Percentiles rank a stretch among this genome's conserved stretches.
These are phyloP conservation scores for Stictonetta naevosa DNA, from an alignment of 2,113 vertebrate genomes.

Conservation along the genomic window DNA sequence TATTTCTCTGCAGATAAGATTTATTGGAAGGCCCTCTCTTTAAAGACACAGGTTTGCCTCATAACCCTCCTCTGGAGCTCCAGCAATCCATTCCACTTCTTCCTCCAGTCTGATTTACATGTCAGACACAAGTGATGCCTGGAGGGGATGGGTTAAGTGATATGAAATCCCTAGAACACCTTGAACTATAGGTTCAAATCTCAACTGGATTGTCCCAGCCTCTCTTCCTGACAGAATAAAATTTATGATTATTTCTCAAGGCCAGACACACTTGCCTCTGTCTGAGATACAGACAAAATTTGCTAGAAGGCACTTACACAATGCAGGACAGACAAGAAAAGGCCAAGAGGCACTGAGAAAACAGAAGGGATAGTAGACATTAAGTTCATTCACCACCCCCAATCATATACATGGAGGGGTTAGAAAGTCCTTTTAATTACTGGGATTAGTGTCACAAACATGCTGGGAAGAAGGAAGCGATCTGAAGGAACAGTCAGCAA, in stretches of 20 bases:
- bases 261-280: slow-evolving; percentile 1
- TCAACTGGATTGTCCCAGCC: neutral
- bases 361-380: neutral
- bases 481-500: neutral
- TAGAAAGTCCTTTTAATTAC: slow-evolving; percentile 3
- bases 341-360: slow-evolving; percentile 41
- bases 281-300: slow-evolving; percentile 18
- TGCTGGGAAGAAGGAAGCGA: neutral
- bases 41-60: slow-evolving; percentile 26
- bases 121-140: slow-evolving; percentile 14
- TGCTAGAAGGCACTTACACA: slow-evolving; percentile 55
- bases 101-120: slow-evolving; percentile 3
- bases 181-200: slow-evolving; percentile 64
- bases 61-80: neutral
- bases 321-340: slow-evolving; percentile 28
- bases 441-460: neutral
- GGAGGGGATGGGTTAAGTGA: slow-evolving; percentile 49
- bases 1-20: slow-evolving; percentile 61
- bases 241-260: slow-evolving; percentile 61
- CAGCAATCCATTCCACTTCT: neutral
- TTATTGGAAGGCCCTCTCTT: slow-evolving; percentile 52
- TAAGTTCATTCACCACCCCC: neutral
- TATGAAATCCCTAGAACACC: slow-evolving; percentile 36
- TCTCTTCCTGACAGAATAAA: slow-evolving; percentile 22
- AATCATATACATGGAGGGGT: neutral